A percentile compares a stretch with the other conserved stretches of the same genome.
Evolutionary conservation across 2,797 vertebrate species (phyloP).

Genomic region (Artibeus lituratus): DNA sequence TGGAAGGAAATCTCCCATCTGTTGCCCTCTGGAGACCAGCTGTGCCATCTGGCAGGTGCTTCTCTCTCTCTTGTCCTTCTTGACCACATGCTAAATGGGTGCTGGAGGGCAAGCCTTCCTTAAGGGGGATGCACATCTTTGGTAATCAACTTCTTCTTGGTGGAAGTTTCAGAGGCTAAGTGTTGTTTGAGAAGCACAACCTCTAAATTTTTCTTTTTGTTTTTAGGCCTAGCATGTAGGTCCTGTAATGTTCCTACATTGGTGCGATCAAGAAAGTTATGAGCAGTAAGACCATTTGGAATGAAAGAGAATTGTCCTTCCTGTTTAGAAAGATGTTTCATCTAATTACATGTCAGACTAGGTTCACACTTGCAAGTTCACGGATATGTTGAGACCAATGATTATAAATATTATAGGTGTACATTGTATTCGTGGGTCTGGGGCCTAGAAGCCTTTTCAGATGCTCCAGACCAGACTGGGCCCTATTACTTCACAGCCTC

Average conservation of each 20-base stretch:
- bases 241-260: not conserved
- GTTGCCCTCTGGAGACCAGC: not conserved
- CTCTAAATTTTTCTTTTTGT: not conserved
- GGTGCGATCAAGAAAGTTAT: not conserved
- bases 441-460: not conserved
- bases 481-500: not conserved
- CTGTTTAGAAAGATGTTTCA: not conserved
- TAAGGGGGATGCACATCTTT: not conserved
- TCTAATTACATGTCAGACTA: not conserved
- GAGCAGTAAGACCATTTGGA: not conserved
- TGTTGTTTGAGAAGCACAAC: not conserved
- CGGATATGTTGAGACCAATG: not conserved
- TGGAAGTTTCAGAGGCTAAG: not conserved
- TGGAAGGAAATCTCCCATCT: not conserved
- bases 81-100: not conserved
- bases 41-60: not conserved
- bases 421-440: not conserved
- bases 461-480: not conserved
- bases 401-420: not conserved
- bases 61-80: not conserved
- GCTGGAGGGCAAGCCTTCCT: not conserved
- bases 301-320: not conserved
- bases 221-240: not conserved
- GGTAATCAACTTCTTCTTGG: not conserved
- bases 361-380: not conserved